These are phyloP conservation scores for Porites rus DNA, from an alignment of 92 coral and sea anemone genomes.

Conservation along the genomic window DNA sequence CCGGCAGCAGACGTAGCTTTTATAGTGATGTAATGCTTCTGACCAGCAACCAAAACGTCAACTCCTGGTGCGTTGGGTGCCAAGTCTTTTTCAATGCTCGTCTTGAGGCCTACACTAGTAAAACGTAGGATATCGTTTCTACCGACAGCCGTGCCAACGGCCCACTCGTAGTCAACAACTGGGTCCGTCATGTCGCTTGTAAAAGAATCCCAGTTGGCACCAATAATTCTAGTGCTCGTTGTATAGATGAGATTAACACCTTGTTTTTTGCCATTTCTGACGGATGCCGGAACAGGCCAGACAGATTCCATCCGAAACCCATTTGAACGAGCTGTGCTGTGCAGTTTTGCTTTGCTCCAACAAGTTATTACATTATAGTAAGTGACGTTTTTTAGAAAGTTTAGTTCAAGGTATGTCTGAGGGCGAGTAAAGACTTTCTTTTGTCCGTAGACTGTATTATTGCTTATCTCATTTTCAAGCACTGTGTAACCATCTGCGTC, in stretches of 20 bases:
- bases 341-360: slow-evolving; percentile 78
- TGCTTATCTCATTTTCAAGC: slow-evolving; percentile 34
- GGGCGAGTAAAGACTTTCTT: slow-evolving; percentile 51
- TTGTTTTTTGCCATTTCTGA: slow-evolving; percentile 72
- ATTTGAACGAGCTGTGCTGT: slow-evolving; percentile 71
- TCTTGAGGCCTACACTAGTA: slow-evolving; percentile 73
- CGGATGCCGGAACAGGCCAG: slow-evolving; percentile 90
- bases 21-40: slow-evolving; percentile 80
- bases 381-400: slow-evolving; percentile 25
- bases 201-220: slow-evolving; percentile 93
- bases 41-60: slow-evolving; percentile 71
- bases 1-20: slow-evolving; percentile 82
- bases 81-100: slow-evolving; percentile 63
- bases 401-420: slow-evolving; percentile 52
- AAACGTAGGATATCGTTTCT: slow-evolving; percentile 79
- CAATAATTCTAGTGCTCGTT: slow-evolving; percentile 71
- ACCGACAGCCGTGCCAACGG: slow-evolving; percentile 77
- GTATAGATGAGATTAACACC: slow-evolving; percentile 63
- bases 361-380: slow-evolving; percentile 81
- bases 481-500: slow-evolving; percentile 46
- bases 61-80: slow-evolving; percentile 75
- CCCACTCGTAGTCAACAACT: slow-evolving; percentile 89
- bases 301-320: slow-evolving; percentile 84
- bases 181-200: slow-evolving; percentile 79
- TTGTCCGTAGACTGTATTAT: slow-evolving; percentile 48